phyloP scores from a whole-genome alignment of 2,113 vertebrate genomes.

The mouse (Mus musculus) region DNA sequence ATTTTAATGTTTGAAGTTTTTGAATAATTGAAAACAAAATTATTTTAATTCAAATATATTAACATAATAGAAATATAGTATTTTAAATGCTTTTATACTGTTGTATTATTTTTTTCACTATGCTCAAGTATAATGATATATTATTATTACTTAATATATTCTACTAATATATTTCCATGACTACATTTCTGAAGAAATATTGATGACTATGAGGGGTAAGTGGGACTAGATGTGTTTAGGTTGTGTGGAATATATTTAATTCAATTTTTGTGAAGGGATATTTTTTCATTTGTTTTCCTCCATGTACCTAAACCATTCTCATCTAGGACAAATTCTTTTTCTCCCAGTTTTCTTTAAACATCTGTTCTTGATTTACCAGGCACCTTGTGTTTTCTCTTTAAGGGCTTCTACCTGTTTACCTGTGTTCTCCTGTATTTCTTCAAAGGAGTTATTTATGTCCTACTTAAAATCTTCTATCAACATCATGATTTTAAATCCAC shows the following conservation, averaged over 20 bases:
- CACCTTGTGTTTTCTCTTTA: too few relatives aligned
- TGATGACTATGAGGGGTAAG: not conserved
- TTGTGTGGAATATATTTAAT: not conserved
- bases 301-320: not conserved
- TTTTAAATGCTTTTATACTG: not conserved
- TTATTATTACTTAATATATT: not conserved
- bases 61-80: not conserved
- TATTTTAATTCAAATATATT: not conserved
- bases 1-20: constrained; percentile 37
- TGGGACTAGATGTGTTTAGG: not conserved
- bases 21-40: not conserved
- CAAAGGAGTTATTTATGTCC: too few relatives aligned
- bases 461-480: too few relatives aligned
- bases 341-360: not conserved
- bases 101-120: not conserved
- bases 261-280: not conserved
- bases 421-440: too few relatives aligned
- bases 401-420: too few relatives aligned
- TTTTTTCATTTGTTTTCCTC: not conserved
- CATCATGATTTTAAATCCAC: too few relatives aligned
- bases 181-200: not conserved
- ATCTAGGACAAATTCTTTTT: not conserved
- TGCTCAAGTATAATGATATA: not conserved
- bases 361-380: too few relatives aligned
- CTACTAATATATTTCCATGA: not conserved